phyloP scores from a whole-genome alignment of 2,113 vertebrate genomes.

The Cyphomyrus plagiostoma region DNA sequence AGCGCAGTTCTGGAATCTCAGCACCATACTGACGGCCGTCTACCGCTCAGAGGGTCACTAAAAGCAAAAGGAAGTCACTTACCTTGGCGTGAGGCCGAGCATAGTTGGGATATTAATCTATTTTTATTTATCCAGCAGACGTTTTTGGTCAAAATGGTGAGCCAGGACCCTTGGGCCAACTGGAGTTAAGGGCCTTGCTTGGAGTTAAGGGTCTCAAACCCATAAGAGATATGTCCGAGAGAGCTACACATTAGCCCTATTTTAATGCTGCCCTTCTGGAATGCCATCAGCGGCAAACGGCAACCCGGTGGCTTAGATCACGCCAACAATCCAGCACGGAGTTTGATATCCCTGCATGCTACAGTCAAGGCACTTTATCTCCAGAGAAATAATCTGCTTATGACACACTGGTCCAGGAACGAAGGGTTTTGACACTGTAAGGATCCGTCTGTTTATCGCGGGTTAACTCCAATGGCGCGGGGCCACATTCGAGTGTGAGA shows the following conservation, averaged over 20 bases:
- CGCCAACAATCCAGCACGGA: constrained; percentile 37
- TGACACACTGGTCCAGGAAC: constrained; percentile 40
- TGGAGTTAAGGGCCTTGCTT: background rate
- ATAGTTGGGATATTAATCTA: background rate
- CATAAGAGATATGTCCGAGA: background rate
- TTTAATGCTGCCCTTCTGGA: constrained; percentile 27
- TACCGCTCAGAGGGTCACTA: background rate
- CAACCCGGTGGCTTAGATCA: constrained; percentile 22
- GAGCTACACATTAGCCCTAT: background rate
- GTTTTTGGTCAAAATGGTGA: background rate
- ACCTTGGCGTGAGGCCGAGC: background rate
- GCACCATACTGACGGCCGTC: background rate
- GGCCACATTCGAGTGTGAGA: constrained; percentile 37
- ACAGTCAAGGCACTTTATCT: constrained; percentile 47
- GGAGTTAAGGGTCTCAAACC: background rate
- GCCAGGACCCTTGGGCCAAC: background rate
- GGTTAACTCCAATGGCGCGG: constrained; percentile 51
- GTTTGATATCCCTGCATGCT: constrained; percentile 40
- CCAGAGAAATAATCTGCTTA: constrained; percentile 55
- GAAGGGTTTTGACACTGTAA: constrained; percentile 51
- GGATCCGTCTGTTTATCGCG: constrained; percentile 43
- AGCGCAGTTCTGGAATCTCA: background rate
- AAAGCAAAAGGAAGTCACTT: background rate
- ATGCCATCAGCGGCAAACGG: background rate
- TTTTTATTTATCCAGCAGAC: background rate